Base-by-base conservation (phyloP, 1,140 invertebrate genomes). In the Drosophila sproati region DNA sequence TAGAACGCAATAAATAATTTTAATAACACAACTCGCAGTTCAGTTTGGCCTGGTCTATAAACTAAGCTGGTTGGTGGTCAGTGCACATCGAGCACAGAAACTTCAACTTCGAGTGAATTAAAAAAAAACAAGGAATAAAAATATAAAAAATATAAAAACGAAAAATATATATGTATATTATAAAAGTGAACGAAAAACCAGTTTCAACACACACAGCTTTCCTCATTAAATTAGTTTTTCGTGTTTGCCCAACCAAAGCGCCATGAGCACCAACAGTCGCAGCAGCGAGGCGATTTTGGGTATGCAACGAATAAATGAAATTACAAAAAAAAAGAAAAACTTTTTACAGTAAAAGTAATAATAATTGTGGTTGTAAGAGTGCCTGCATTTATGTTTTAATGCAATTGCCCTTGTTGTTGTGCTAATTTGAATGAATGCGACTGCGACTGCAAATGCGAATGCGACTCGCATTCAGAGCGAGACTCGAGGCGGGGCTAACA, bases 211-310 rank as follows among this genome's bases (percentile, higher is more conserved):
- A 43, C 10, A n/a, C 10, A n/a, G 3, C 10, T 10, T 43, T 43
- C 39, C 74, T 73, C 78, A 87, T 82, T 78, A 79, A 86, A 87
- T 87, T 87, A 87, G 79, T 82, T 87, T 86, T 60, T 34, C 67
- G 76, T 83, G 80, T 68, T 72, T 45, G 55, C 20, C 50, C 48
- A 35, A 28, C 39, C 41, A 48, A 68, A 61, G 71, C 54, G 55
- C 45, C 69, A 72, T 63, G 69, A 61, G 32, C 61, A 51, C 35
- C 39, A 64, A 56, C 55, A 73, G 61, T 69, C 55, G 73, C 51
- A 66, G 63, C 72, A 87, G 79, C 62, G 52, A 75, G 57, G 75
- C 85, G 60, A 73, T 89, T 54, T 55, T 89, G 68, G 61, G 85
- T 89, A 89, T 68, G 85, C 4, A 43, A n/a, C 39, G 20, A 20